A percentile compares a stretch with the other conserved stretches of the same genome.
Conservation (phyloP, 2,797 vertebrate genomes). For the Stomatorhinus walkeri region DNA sequence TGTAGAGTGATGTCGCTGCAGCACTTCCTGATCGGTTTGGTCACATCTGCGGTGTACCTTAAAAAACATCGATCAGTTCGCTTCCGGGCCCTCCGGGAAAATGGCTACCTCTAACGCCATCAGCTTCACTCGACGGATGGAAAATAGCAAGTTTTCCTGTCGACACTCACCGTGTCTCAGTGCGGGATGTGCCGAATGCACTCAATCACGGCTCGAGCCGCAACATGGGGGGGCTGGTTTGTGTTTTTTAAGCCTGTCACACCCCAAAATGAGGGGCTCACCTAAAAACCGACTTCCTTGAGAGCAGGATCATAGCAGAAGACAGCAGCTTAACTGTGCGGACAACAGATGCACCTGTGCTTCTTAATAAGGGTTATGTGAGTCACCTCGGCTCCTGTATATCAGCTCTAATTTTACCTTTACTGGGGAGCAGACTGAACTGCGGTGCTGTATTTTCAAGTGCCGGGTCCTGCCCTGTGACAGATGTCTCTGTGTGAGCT, state of each 20-base stretch:
- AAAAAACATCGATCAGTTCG: background rate
- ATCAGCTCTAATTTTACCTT: background rate
- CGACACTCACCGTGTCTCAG: background rate
- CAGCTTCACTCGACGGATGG: background rate
- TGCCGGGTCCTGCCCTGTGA: background rate
- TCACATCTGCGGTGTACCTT: background rate
- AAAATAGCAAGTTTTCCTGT: background rate
- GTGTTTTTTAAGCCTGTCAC: background rate
- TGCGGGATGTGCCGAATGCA: background rate
- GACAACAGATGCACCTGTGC: background rate
- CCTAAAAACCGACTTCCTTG: background rate
- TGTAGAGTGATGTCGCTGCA: background rate
- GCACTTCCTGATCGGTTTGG: background rate
- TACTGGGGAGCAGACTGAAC: background rate
- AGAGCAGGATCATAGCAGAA: background rate
- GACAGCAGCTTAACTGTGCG: background rate
- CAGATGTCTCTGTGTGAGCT: background rate
- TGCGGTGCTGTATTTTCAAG: background rate
- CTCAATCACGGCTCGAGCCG: background rate
- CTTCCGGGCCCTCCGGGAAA: background rate
- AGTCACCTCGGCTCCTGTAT: background rate
- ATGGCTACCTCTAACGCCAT: background rate
- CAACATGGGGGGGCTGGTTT: background rate
- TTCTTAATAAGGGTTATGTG: background rate
- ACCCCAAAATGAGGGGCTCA: background rate